Conservation (phyloP, 2,888 invertebrate species). For the Eueremaeus valkanovi region DNA sequence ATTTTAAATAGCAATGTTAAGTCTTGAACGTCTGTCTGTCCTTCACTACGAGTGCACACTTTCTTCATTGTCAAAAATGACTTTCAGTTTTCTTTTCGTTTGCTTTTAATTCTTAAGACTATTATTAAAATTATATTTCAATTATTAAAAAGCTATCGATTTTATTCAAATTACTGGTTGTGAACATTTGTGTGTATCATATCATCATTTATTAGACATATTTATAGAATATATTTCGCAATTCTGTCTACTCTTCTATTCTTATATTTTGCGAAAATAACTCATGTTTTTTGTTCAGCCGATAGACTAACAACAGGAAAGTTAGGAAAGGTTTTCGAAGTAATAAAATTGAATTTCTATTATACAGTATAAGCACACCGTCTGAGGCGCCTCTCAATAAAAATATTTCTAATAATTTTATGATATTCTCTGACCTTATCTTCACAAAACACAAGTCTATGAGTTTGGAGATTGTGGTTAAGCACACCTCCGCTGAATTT, state of each 20-base stretch:
- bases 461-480: too few species aligned
- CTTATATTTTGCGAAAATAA: too few species aligned
- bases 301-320: too few species aligned
- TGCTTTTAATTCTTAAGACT: not conserved
- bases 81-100: not conserved
- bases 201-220: too few species aligned
- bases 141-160: constrained; percentile 5
- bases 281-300: too few species aligned
- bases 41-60: not conserved
- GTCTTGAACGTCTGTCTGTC: not conserved
- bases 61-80: not conserved
- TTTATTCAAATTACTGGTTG: not conserved
- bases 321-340: not conserved
- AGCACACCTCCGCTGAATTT: too few species aligned
- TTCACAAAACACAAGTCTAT: not conserved
- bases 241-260: too few species aligned
- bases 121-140: not conserved
- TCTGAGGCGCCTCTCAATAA: not conserved
- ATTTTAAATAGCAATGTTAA: not conserved
- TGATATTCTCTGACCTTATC: not conserved
- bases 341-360: constrained; percentile 1
- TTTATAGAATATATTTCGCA: not conserved
- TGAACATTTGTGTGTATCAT: not conserved
- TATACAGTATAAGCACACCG: not conserved
- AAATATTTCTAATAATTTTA: constrained; percentile 4